phyloP scores from a whole-genome alignment of 2,113 vertebrate species.

The Bolborhynchus lineola region DNA sequence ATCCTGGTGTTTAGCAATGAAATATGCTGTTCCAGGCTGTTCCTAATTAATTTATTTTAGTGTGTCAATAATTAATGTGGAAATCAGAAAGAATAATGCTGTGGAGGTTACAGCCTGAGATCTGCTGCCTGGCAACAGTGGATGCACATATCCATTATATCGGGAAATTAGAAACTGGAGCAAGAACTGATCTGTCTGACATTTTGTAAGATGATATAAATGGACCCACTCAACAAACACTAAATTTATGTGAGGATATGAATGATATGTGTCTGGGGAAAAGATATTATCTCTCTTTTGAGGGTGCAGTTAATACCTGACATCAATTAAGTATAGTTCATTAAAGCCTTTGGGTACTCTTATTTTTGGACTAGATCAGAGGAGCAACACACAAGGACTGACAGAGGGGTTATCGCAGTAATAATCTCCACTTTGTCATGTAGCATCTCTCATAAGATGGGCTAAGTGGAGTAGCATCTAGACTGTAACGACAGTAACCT shows the following conservation, averaged over 20 bases:
- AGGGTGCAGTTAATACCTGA: constrained; percentile 38
- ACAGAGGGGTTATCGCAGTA: background rate
- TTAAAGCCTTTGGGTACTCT: constrained; percentile 60
- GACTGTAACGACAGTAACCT: constrained; percentile 26
- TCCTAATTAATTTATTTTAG: constrained; percentile 49
- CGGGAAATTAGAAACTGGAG: constrained; percentile 51
- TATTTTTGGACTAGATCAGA: constrained; percentile 47
- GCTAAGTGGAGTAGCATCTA: background rate
- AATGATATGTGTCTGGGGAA: constrained; percentile 29
- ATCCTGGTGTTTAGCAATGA: background rate
- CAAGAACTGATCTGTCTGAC: constrained; percentile 47
- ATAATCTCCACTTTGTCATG: constrained; percentile 28
- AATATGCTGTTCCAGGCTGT: background rate
- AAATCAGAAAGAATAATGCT: background rate
- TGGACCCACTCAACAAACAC: constrained; percentile 42
- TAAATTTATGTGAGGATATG: constrained; percentile 41
- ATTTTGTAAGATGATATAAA: constrained; percentile 58
- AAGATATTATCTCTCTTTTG: constrained; percentile 32
- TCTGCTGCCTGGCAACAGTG: constrained; percentile 37
- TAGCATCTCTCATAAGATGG: background rate
- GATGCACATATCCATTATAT: background rate
- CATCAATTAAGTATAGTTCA: constrained; percentile 56
- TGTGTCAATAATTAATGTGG: constrained; percentile 36
- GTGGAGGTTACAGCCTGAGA: background rate
- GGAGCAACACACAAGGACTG: background rate